phyloP scores from a whole-genome alignment of 2,113 vertebrate genomes.

The Lontra canadensis region DNA sequence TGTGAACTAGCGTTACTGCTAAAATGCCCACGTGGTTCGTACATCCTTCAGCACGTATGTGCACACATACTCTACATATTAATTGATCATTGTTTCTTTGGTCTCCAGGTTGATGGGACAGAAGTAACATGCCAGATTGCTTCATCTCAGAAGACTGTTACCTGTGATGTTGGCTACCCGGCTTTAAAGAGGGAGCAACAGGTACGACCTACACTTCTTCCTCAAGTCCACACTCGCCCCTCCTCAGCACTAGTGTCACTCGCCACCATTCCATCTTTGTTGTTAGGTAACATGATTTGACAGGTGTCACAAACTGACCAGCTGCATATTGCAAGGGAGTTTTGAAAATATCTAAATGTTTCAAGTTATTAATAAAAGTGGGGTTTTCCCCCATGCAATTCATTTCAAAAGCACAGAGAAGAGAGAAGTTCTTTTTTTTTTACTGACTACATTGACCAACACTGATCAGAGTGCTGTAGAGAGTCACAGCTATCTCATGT shows the following conservation, averaged over 20 bases:
- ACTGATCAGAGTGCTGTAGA: neutral
- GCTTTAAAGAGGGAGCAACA: slow-evolving; percentile 86
- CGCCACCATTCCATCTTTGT: neutral
- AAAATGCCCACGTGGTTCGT: neutral
- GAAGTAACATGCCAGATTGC: slow-evolving; percentile 89
- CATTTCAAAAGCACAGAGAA: neutral
- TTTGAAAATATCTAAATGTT: neutral
- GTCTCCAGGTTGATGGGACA: slow-evolving; percentile 87
- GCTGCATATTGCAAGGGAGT: neutral
- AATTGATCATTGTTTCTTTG: neutral
- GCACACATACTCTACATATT: accelerated
- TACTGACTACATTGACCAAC: neutral
- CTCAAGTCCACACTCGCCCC: neutral
- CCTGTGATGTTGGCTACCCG: slow-evolving; percentile 92
- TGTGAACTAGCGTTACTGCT: neutral
- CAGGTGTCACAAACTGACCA: neutral
- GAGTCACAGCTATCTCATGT: neutral
- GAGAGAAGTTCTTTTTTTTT: neutral
- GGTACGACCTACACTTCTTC: slow-evolving; percentile 78
- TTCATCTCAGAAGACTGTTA: slow-evolving; percentile 82
- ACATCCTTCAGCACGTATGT: neutral
- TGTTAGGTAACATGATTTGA: neutral
- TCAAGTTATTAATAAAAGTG: neutral
- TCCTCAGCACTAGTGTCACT: neutral
- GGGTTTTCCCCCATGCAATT: neutral